A percentile compares a stretch with the other conserved stretches of the same genome.
Conservation (phyloP, 1,140 invertebrate species). For the Prorops nasuta region DNA sequence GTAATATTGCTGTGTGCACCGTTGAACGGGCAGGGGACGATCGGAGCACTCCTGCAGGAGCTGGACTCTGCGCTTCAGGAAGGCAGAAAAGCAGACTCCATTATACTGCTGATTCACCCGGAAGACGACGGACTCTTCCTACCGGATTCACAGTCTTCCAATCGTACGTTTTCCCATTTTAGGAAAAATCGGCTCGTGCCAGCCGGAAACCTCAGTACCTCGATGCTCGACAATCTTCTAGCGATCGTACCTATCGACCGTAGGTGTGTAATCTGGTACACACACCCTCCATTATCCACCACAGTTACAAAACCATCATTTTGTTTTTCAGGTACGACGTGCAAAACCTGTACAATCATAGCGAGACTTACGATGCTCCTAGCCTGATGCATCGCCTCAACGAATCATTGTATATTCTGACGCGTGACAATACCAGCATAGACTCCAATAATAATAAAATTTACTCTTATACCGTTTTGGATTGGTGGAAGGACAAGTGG, state of each 20-base stretch:
- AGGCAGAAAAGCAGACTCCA: slow-evolving; percentile 31
- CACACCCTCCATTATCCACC: background rate
- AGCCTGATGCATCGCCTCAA: slow-evolving; percentile 40
- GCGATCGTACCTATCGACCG: slow-evolving; percentile 47
- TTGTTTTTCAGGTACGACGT: slow-evolving; percentile 40
- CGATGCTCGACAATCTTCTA: slow-evolving; percentile 41
- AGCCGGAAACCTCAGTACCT: slow-evolving; percentile 34
- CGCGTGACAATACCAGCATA: slow-evolving; percentile 43
- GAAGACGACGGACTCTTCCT: slow-evolving; percentile 43
- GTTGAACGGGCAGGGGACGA: too few species aligned
- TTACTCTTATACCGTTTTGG: slow-evolving; percentile 45
- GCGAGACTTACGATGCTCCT: slow-evolving; percentile 32
- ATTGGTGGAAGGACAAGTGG: slow-evolving; percentile 36
- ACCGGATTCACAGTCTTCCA: slow-evolving; percentile 34
- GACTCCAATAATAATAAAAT: slow-evolving; percentile 50
- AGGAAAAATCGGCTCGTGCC: slow-evolving; percentile 21
- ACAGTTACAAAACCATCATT: too few species aligned
- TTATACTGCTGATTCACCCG: slow-evolving; percentile 45
- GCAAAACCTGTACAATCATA: slow-evolving; percentile 42
- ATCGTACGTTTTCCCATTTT: slow-evolving; percentile 37
- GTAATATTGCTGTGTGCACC: too few species aligned
- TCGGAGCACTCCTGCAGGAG: slow-evolving; percentile 42
- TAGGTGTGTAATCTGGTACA: slow-evolving; percentile 29
- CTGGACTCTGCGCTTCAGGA: slow-evolving; percentile 41
- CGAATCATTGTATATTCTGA: slow-evolving; percentile 45